Percentiles rank a stretch among this genome's conserved stretches.
Conservation (phyloP, 2,888 invertebrate genomes). For the Plagiodera versicolora region DNA sequence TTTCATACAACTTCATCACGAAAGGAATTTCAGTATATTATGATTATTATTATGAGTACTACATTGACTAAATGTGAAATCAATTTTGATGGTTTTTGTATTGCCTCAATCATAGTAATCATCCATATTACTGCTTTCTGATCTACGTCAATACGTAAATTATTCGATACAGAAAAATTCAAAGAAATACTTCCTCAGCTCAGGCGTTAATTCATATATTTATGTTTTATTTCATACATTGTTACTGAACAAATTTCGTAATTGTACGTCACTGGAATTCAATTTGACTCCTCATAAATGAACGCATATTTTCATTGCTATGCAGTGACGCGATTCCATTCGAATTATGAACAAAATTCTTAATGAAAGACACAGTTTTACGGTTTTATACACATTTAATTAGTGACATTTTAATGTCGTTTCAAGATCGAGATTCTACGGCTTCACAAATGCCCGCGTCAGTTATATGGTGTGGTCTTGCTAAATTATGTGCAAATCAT, state of each 20-base stretch:
- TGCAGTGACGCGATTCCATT: conserved; percentile 3
- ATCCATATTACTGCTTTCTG: too few species aligned
- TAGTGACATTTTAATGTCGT: conserved; percentile 12
- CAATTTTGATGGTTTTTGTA: too few species aligned
- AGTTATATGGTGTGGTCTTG: conserved; percentile 12
- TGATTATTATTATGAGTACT: too few species aligned
- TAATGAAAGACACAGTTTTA: conserved; percentile 12
- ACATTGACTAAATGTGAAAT: too few species aligned
- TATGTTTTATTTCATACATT: too few species aligned
- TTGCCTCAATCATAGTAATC: too few species aligned
- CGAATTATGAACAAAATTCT: conserved; percentile 13
- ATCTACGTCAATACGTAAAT: too few species aligned
- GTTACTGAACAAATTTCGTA: not conserved
- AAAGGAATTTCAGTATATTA: too few species aligned
- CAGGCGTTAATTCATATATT: not conserved
- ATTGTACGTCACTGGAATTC: not conserved
- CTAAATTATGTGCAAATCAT: conserved; percentile 17
- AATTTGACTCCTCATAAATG: conserved; percentile 3
- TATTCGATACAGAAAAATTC: too few species aligned
- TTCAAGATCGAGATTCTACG: not conserved
- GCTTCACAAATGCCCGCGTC: conserved; percentile 3
- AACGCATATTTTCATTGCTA: conserved; percentile 12
- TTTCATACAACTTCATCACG: too few species aligned
- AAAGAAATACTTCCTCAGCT: too few species aligned
- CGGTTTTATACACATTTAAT: conserved; percentile 13